Percentiles rank a stretch among this genome's conserved stretches.
Evolutionary conservation across 1,140 invertebrate genomes (phyloP).

Genomic region (Leptinotarsa lineolata): DNA sequence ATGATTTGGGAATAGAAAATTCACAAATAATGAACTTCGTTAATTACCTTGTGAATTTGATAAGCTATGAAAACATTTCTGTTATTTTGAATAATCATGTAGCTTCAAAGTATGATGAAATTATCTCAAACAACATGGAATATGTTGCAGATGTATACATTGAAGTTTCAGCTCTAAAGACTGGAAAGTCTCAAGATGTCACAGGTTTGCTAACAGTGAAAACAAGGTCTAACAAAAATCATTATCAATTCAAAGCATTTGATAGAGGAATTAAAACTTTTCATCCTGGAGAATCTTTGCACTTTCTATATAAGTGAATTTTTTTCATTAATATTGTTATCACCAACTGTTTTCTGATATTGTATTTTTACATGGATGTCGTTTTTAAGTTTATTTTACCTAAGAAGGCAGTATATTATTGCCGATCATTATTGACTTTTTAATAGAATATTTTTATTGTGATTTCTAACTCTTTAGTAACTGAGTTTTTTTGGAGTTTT

Average conservation of each 20-base stretch:
- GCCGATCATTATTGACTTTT: conserved; percentile 16
- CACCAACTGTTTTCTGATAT: conserved; percentile 5
- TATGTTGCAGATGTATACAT: conserved; percentile 66
- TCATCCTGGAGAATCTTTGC: conserved; percentile 61
- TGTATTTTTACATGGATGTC: conserved; percentile 12
- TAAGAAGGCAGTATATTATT: conserved; percentile 24
- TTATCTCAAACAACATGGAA: conserved; percentile 63
- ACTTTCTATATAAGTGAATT: conserved; percentile 47
- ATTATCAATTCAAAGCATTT: conserved; percentile 70
- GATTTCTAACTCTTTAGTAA: neutral
- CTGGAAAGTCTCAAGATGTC: conserved; percentile 69
- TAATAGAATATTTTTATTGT: neutral
- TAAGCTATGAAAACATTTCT: conserved; percentile 54
- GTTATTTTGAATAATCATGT: conserved; percentile 58
- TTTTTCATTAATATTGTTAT: conserved; percentile 9
- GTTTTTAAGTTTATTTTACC: conserved; percentile 14
- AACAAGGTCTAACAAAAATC: conserved; percentile 56
- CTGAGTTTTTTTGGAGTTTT: neutral
- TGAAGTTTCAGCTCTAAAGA: conserved; percentile 66
- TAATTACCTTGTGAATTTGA: conserved; percentile 56
- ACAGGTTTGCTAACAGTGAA: conserved; percentile 67
- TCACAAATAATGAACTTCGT: conserved; percentile 62
- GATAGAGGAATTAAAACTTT: conserved; percentile 73
- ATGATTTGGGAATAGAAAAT: conserved; percentile 64
- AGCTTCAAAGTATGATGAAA: conserved; percentile 60